Percentiles rank a stretch among this genome's conserved stretches.
Evolutionary conservation across 2,797 vertebrate species (phyloP).

Genomic region (Coilia nasus): DNA sequence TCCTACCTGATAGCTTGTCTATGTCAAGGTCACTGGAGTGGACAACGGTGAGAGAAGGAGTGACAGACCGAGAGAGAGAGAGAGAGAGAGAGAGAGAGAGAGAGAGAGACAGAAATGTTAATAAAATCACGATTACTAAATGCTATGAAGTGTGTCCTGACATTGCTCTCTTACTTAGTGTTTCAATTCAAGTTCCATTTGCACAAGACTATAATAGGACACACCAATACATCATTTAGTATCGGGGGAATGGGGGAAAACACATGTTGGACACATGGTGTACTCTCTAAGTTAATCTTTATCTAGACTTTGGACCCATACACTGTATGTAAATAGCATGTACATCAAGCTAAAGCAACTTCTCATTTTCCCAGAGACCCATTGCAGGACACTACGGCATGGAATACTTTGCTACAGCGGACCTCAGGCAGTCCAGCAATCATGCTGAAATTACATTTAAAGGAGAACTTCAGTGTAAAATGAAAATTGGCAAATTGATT

Average conservation of each 20-base stretch:
- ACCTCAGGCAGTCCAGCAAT: neutral
- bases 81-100: too few species aligned
- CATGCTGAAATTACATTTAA: neutral
- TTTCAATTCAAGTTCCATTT: neutral
- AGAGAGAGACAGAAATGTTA: constrained; percentile 38
- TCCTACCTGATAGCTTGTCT: constrained; percentile 57
- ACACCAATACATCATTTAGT: neutral
- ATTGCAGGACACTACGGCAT: neutral
- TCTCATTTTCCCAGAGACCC: neutral
- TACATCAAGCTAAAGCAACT: neutral
- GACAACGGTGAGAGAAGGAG: neutral
- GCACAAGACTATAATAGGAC: neutral
- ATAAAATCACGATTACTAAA: constrained; percentile 48
- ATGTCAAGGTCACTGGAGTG: constrained; percentile 47
- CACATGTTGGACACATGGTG: neutral
- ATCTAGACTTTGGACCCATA: neutral
- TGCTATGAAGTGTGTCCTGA: constrained; percentile 35
- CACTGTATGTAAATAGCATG: neutral
- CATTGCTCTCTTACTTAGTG: neutral
- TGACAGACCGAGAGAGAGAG: too few species aligned
- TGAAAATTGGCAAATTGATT: too few species aligned
- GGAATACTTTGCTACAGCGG: neutral
- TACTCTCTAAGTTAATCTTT: neutral
- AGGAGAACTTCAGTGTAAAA: too few species aligned
- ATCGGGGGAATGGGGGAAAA: neutral